Base-by-base conservation (phyloP, 2,797 vertebrate species). In the Aplochiton taeniatus region DNA sequence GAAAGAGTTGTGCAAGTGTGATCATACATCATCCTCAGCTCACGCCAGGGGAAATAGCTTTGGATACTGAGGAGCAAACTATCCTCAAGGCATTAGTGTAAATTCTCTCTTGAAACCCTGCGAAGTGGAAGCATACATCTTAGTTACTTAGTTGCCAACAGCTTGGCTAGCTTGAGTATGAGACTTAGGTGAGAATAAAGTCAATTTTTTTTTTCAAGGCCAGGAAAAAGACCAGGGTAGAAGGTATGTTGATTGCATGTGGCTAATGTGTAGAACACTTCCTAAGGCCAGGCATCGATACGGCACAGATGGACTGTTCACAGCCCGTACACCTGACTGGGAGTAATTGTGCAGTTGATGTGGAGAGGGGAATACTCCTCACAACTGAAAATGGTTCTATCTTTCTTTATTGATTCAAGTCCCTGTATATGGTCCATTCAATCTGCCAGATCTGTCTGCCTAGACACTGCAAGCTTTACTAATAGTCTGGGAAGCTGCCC, bases 331-430 rank as follows among this genome's bases (percentile, higher is more conserved):
- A 72, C 62, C 73, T 85, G 68, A 74, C 61, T 63, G 75, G 83
- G 80, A 87, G 83, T 83, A 84, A 89, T 81, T 79, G 78, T 75
- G 61, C 59, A 67, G 56, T 58, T 79, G 71, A 83, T 78, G 71
- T 74, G 67, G 68, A 84, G 71, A 69, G 48, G 69, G 74, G 61
- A 75, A 82, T 63, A 72, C 82, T 73, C 72, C 68, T 66, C 68
- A 60, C 46, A 43, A 72, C 17, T 4, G 58, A 76, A 49, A 66
- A 74, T 82, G 78, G 81, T 85, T 81, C 78, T 63, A 78, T 67
- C 77, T 58, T 44, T 66, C 54, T 55, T 73, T 83, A 78, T 86
- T 52, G 66, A 88, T 76, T 78, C 49, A 68, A 60, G 66, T 65
- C 72, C n/a, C 70, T 20, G 73, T 57, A 68, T 61, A 60, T 77